Base-by-base conservation (phyloP, 2,797 vertebrate genomes). In the Fundulus diaphanus region DNA sequence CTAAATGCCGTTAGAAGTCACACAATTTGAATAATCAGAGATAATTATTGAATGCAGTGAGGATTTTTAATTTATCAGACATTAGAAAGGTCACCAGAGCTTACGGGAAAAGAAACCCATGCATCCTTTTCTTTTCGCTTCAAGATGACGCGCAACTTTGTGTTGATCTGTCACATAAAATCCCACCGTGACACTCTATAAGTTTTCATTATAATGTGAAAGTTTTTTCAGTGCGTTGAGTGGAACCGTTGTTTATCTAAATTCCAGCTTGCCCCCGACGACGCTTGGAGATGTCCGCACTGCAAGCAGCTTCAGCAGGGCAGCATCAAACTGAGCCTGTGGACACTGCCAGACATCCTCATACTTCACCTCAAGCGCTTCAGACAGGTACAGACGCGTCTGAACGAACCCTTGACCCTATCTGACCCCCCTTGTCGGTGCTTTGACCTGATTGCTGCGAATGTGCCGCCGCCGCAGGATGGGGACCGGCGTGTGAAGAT, bases 271-370 rank as follows among this genome's bases (percentile, higher is more conserved):
- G 98, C 97, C 78, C 97, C 98, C 0, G 98, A 99, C 49, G 97
- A 99, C 0, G 98, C 98, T 0, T 99, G 98, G 98, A 96, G 98
- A 59, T 99, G 98, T 90, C 98, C 98, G 0, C 98, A 99, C 92
- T 99, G 98, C 81, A 99, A 99, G 91, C 97, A 99, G 93, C 96
- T 99, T 54, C 98, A 99, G 93, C 98, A 99, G 87, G 98, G 98
- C 63, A 98, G 97, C 93, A 99, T 99, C 90, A 99, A 98, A 11
- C 93, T 99, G 75, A 98, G 97, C 85, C 95, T 99, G 74, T 99
- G 98, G 98, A 99, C 98, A 1, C 94, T 99, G 82, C 98, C 98
- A 0, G 98, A 99, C 71, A 97, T 99, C 90, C 98, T 99, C 67
- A 99, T 99, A 76, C 94, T 99, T 48, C 98, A 99, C 88, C 95